A percentile compares a stretch with the other conserved stretches of the same genome.
phyloP scores from a whole-genome alignment of 2,797 vertebrate species.

The Aphelocoma californica region DNA sequence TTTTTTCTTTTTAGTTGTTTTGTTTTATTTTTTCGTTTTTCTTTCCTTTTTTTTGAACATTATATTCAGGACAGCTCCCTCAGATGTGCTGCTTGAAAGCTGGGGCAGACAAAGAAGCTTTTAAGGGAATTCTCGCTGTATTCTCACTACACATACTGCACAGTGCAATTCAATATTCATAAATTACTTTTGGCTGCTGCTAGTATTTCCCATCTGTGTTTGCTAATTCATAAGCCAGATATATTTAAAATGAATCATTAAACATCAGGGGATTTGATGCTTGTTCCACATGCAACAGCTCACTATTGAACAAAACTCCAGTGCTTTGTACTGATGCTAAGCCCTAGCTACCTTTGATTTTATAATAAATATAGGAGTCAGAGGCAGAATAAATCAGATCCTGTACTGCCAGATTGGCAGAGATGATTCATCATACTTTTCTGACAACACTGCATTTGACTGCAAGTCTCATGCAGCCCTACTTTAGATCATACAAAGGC shows the following conservation, averaged over 20 bases:
- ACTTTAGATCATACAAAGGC: neutral
- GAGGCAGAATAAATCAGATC: slow-evolving; percentile 25
- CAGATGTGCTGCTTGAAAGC: neutral
- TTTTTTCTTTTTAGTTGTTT: neutral
- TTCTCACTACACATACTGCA: slow-evolving; percentile 8
- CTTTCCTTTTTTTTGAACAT: neutral
- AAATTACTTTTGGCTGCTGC: slow-evolving; percentile 43
- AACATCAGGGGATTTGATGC: neutral
- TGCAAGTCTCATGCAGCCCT: slow-evolving; percentile 9
- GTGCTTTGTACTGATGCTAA: slow-evolving; percentile 22
- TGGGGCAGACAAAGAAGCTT: neutral
- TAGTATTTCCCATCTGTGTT: slow-evolving; percentile 43
- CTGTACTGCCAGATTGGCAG: neutral
- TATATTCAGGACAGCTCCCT: neutral
- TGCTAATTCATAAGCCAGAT: slow-evolving; percentile 42
- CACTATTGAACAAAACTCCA: neutral
- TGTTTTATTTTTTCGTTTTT: neutral
- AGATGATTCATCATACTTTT: slow-evolving; percentile 38
- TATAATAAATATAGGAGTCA: slow-evolving; percentile 28
- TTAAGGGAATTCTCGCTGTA: neutral
- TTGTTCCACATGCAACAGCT: slow-evolving; percentile 12
- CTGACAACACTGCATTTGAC: slow-evolving; percentile 25
- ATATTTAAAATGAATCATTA: slow-evolving; percentile 20
- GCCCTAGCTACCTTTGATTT: slow-evolving; percentile 38
- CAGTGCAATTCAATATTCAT: slow-evolving; percentile 24